Evolutionary conservation across 2,888 invertebrate genomes (phyloP).

Genomic region (Ormyrus labotus): DNA sequence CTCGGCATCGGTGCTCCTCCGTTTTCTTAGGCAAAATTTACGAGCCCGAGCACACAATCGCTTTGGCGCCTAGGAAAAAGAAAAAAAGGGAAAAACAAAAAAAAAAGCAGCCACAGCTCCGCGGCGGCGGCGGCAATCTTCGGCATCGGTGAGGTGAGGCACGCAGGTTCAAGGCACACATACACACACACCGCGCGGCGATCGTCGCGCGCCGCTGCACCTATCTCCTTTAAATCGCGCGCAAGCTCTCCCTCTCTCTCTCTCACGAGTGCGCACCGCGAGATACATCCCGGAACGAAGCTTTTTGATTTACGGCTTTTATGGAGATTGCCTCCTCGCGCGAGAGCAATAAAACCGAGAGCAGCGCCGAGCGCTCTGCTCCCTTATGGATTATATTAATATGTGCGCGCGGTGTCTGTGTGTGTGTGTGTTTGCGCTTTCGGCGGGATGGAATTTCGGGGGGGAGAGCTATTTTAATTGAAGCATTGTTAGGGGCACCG

Average conservation of each 20-base stretch:
- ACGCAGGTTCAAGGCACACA: conserved; percentile 44
- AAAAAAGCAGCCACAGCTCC: conserved; percentile 7
- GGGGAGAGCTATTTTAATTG: too few species aligned
- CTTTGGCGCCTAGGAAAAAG: conserved; percentile 15
- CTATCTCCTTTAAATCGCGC: conserved; percentile 46
- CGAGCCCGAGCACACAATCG: conserved; percentile 50
- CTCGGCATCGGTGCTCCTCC: conserved; percentile 9
- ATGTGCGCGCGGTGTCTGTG: background rate
- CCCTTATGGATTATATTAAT: background rate
- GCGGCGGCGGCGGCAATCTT: conserved; percentile 51
- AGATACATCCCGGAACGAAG: conserved; percentile 25
- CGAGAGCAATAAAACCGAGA: background rate
- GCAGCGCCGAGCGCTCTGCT: background rate
- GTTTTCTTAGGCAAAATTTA: conserved; percentile 19
- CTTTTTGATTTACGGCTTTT: conserved; percentile 39
- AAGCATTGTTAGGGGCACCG: too few species aligned
- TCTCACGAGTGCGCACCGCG: background rate
- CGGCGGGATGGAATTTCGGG: background rate
- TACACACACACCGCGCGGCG: background rate
- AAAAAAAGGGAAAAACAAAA: conserved; percentile 35
- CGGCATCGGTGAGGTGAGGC: conserved; percentile 55
- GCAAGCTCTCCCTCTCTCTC: too few species aligned
- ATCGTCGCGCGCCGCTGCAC: conserved; percentile 24
- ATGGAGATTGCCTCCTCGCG: conserved; percentile 6
- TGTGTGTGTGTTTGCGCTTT: background rate